Base-by-base conservation (phyloP, 2,113 vertebrate genomes). In the Philantomba maxwellii region DNA sequence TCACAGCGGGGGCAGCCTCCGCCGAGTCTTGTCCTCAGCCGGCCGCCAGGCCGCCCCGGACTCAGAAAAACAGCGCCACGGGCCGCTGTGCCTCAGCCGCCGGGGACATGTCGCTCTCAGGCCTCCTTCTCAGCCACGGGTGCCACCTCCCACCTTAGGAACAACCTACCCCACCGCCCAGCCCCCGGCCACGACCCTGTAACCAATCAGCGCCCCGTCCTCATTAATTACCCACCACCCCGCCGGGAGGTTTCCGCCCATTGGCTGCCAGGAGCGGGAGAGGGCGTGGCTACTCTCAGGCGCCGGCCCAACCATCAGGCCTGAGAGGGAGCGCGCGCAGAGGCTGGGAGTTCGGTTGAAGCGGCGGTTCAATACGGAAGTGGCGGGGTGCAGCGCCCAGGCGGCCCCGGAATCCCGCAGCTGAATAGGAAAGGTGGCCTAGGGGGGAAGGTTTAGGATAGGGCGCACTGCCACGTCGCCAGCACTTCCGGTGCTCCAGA, bases 71-170 rank as follows among this genome's bases (percentile, higher is more conserved):
- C 94, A 96, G 93, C 93, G 96, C 94, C 94, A 88, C 97, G 78
- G 84, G 47, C 93, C 43, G 97, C 94, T 64, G 83, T 58, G 96
- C 92, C 45, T 87, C 91, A 16, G 98, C 94, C 97, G 96, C 96
- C 98, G 97, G 94, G 58, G 98, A 98, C 98, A 98, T 98, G 98
- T 98, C 98, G 98, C 98, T 98, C 98, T 98, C 99, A 98, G 98
- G 57, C 95, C 98, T 98, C 93, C 97, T 92, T 81, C 89, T 82
- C 92, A 62, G 84, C 97, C 90, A 70, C 87, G 73, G 92, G 75
- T 58, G 30, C 94, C 94, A 25, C 96, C 95, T 96, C 97, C 96
- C 97, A 98, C 96, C 97, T 95, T 93, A 4, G 92, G 97, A 91
- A 93, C 98, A 97, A 98, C 98, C 98, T 98, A 98, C 81, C 97